Percentiles rank a stretch among this genome's conserved stretches.
Conservation (phyloP, 1,140 invertebrate genomes). For the Magallana gigas region DNA sequence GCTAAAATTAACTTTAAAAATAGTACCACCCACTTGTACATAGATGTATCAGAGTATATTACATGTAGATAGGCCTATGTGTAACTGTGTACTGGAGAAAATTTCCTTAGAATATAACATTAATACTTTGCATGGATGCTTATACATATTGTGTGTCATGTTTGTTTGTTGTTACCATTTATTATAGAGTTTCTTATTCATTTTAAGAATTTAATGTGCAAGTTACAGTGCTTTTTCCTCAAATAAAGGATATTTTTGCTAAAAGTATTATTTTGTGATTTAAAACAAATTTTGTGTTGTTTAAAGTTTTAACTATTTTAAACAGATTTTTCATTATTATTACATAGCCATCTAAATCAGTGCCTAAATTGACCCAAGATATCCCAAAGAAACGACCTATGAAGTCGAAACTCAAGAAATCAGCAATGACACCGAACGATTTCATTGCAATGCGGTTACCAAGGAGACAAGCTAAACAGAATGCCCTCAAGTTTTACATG, state of each 20-base stretch:
- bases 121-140: too few species aligned
- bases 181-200: too few species aligned
- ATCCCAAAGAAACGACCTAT: neutral
- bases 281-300: neutral
- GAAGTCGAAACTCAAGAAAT: neutral
- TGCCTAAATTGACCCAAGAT: neutral
- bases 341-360: neutral
- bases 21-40: too few species aligned
- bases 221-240: neutral
- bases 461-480: constrained; percentile 48
- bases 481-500: constrained; percentile 46
- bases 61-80: too few species aligned
- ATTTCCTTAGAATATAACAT: too few species aligned
- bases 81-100: too few species aligned
- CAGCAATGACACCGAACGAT: constrained; percentile 21
- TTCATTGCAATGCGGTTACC: constrained; percentile 55
- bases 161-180: too few species aligned
- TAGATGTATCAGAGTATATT: too few species aligned
- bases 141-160: too few species aligned
- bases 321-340: neutral
- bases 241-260: neutral
- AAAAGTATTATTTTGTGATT: neutral
- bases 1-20: too few species aligned
- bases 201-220: too few species aligned
- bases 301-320: neutral